Percentiles rank a stretch among this genome's conserved stretches.
Evolutionary conservation across 2,888 invertebrate species (phyloP).

Genomic region (Phanerotoma sp.): DNA sequence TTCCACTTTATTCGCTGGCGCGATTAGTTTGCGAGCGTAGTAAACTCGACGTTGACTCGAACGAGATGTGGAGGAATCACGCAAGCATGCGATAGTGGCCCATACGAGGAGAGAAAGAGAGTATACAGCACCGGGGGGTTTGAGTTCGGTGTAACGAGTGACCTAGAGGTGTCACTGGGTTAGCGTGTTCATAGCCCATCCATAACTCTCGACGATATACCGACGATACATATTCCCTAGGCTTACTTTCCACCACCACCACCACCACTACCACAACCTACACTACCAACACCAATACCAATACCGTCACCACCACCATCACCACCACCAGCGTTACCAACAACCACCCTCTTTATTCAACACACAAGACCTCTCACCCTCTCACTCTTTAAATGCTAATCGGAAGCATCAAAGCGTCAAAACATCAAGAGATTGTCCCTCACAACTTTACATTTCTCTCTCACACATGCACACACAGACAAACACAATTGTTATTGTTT

Average conservation of each 20-base stretch:
- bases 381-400: neutral
- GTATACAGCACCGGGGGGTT: neutral
- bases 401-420: conserved; percentile 4
- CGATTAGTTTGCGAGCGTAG: neutral
- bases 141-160: conserved; percentile 36
- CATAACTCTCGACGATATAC: conserved; percentile 46
- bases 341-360: conserved; percentile 3
- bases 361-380: neutral
- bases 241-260: too few species aligned
- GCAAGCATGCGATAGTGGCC: conserved; percentile 24
- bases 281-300: too few species aligned
- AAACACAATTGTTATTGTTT: too few species aligned
- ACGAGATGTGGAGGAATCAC: conserved; percentile 21
- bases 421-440: neutral
- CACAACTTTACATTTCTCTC: too few species aligned
- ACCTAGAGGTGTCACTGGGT: conserved; percentile 56
- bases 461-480: too few species aligned
- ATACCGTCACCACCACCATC: too few species aligned
- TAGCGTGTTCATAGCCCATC: conserved; percentile 54
- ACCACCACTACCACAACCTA: too few species aligned
- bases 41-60: conserved; percentile 1
- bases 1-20: neutral
- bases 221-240: conserved; percentile 41
- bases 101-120: conserved; percentile 11
- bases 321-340: too few species aligned